Conservation (phyloP, 1,140 invertebrate species). For the Solenopsis invicta region DNA sequence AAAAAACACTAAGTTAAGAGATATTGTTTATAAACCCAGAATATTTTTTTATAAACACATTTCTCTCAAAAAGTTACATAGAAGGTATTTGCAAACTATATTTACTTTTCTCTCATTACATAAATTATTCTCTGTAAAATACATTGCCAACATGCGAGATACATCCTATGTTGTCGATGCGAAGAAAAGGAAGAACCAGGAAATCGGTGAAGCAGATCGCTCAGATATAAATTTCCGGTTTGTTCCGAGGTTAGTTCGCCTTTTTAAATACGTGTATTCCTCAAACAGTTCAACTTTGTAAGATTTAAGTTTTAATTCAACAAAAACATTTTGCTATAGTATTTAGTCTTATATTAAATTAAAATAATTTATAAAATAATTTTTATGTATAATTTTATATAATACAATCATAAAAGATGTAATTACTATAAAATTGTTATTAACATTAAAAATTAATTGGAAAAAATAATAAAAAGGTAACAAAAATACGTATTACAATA, state of each 20-base stretch:
- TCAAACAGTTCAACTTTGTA: neutral
- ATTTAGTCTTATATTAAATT: no score
- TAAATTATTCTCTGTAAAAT: slow-evolving; percentile 23
- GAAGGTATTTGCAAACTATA: neutral
- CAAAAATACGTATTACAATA: neutral
- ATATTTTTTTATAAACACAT: neutral
- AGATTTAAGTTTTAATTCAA: slow-evolving; percentile 15
- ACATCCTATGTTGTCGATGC: slow-evolving; percentile 61
- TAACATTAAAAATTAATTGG: neutral
- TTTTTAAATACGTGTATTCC: slow-evolving; percentile 20
- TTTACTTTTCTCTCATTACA: neutral
- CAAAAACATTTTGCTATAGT: neutral
- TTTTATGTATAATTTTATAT: no score
- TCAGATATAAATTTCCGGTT: slow-evolving; percentile 69
- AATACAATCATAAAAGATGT: neutral
- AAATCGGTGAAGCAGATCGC: slow-evolving; percentile 74
- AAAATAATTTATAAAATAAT: no score
- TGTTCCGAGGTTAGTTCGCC: neutral
- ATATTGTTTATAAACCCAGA: neutral
- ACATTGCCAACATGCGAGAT: slow-evolving; percentile 68
- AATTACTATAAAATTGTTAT: slow-evolving; percentile 9
- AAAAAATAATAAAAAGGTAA: neutral
- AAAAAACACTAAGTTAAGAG: neutral
- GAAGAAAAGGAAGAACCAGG: slow-evolving; percentile 70
- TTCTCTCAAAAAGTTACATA: neutral